Percentiles rank a stretch among this genome's conserved stretches.
phyloP scores from a whole-genome alignment of 2,888 invertebrate genomes.

The Aplocera efformata region DNA sequence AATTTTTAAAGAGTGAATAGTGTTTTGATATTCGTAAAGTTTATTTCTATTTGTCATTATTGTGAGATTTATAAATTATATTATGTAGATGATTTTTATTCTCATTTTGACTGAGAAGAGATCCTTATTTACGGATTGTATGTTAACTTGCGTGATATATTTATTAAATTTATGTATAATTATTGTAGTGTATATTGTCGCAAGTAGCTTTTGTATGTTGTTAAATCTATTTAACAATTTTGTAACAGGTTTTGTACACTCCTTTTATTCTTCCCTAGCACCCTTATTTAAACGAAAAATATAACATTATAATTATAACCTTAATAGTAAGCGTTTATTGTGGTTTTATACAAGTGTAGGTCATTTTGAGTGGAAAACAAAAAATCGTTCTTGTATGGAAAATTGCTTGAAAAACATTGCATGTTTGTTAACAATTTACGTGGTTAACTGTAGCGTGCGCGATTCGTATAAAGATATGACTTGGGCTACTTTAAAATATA shows the following conservation, averaged over 20 bases:
- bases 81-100: constrained; percentile 37
- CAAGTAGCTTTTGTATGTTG: constrained; percentile 79
- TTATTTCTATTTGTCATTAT: constrained; percentile 41
- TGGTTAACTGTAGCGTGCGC: constrained; percentile 28
- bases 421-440: constrained; percentile 27
- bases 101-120: constrained; percentile 53
- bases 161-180: constrained; percentile 64
- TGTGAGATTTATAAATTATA: constrained; percentile 35
- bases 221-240: constrained; percentile 76
- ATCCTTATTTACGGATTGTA: constrained; percentile 55
- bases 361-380: constrained; percentile 14
- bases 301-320: constrained; percentile 27
- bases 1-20: constrained; percentile 38
- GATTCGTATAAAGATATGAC: constrained; percentile 27
- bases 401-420: constrained; percentile 26
- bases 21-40: constrained; percentile 44
- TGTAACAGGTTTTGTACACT: constrained; percentile 79
- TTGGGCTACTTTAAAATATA: constrained; percentile 26
- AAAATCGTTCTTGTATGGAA: constrained; percentile 16
- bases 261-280: constrained; percentile 79
- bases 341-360: constrained; percentile 27
- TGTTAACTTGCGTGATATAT: constrained; percentile 64
- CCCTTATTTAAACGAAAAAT: constrained; percentile 54
- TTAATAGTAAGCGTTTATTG: constrained; percentile 24
- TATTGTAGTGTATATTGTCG: constrained; percentile 59